Base-by-base conservation (phyloP, 1,140 invertebrate species). In the Probaryconus sp. region DNA sequence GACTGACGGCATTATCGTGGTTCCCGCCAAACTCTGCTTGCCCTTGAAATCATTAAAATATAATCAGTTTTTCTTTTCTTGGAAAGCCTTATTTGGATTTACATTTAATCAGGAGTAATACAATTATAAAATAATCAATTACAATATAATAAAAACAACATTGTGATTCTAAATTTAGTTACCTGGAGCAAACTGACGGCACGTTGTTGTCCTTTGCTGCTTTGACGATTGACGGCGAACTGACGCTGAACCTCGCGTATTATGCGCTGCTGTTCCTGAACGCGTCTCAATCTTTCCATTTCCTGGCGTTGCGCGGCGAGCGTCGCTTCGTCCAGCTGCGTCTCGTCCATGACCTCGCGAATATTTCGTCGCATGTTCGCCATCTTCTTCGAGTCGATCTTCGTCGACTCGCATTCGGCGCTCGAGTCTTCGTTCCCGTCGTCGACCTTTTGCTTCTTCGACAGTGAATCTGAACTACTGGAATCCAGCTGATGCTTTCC, bases 221-320 rank as follows among this genome's bases (percentile, higher is more conserved):
- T 92, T 81, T 93, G 92, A 58, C 90, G 83, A 80, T 92, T 92
- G 21, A 93, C 88, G 26, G 91, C 90, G 55, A 93, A 92, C 83
- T 93, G 92, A 72, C 91, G 89, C 81, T 94, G 92, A 16, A 93
- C 90, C 83, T 95, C 94, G 68, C 94, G 90, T 72, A 94, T 92
- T 43, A 93, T 91, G 77, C 92, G 90, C 78, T 95, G 94, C 77
- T 95, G 94, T 78, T 94, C 94, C 80, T 95, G 94, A 17, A 96
- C 93, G n/a, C 94, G 88, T 9, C 92, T 90, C 40, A 95, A 87
- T 81, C 97, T 89, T 81, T 98, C 96, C 76, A 94, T 93, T 87
- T 98, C 97, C 82, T 97, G 96, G 21, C 95, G 89, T 83, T 98
- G 96, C 1, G 97, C 97, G 14, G 92, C 92, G n/a, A 97, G 81